These are phyloP conservation scores for Pteruthius melanotis DNA, from an alignment of 2,113 vertebrate genomes.

Conservation along the genomic window DNA sequence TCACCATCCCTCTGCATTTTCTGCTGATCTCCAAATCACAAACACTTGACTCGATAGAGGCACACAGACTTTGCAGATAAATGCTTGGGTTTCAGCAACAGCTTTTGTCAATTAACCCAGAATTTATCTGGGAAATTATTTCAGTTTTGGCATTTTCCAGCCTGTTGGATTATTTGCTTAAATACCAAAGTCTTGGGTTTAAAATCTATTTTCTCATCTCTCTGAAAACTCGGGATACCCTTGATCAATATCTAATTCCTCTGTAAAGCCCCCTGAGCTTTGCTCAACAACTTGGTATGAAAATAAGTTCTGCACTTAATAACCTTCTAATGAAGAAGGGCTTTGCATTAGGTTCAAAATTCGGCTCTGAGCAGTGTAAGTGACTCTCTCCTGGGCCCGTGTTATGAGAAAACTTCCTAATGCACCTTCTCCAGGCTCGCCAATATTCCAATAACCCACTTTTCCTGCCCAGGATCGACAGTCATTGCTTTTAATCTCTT, in stretches of 20 bases:
- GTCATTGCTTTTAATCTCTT: neutral
- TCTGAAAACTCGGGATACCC: neutral
- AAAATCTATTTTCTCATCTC: neutral
- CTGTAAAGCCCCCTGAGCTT: neutral
- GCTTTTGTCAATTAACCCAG: neutral
- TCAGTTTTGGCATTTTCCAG: neutral
- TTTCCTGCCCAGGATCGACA: neutral
- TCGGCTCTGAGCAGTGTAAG: neutral
- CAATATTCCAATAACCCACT: neutral
- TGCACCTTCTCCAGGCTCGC: neutral
- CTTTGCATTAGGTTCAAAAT: neutral
- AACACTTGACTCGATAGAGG: rapidly evolving
- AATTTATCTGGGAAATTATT: neutral
- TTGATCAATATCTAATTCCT: neutral
- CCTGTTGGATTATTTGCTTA: neutral
- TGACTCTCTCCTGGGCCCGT: neutral
- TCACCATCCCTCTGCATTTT: neutral
- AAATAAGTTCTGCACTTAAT: neutral
- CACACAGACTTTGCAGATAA: neutral
- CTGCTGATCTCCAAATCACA: neutral
- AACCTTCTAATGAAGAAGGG: neutral
- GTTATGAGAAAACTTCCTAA: neutral
- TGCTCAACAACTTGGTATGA: neutral
- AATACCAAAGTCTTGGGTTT: neutral
- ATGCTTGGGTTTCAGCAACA: neutral